A percentile compares a stretch with the other conserved stretches of the same genome.
phyloP scores from a whole-genome alignment of 2,888 invertebrate genomes.

The Yponomeuta plumbellus region DNA sequence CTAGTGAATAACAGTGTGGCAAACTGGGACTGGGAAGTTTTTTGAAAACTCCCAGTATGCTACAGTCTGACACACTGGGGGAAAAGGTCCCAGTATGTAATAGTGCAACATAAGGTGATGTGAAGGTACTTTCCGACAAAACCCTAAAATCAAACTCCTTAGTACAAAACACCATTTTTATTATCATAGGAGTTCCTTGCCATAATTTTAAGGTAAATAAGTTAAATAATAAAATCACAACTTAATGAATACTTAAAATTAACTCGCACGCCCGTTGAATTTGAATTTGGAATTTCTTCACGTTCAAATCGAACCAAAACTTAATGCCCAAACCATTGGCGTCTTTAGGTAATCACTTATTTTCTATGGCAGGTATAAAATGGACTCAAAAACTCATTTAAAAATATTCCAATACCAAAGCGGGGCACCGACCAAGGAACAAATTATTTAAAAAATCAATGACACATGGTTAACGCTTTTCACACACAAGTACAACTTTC shows the following conservation, averaged over 20 bases:
- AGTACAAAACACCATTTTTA: slow-evolving; percentile 40
- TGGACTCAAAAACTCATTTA: slow-evolving; percentile 58
- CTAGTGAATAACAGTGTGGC: too few relatives aligned
- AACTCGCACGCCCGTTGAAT: slow-evolving; percentile 52
- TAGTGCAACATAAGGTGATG: too few relatives aligned
- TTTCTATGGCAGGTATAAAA: slow-evolving; percentile 71
- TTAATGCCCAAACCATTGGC: not conserved
- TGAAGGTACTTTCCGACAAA: not conserved
- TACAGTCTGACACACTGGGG: too few relatives aligned
- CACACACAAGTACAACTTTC: not conserved
- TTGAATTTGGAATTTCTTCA: slow-evolving; percentile 47
- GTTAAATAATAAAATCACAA: slow-evolving; percentile 74
- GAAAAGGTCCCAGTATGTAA: too few relatives aligned
- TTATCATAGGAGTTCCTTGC: slow-evolving; percentile 71
- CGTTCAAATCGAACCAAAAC: slow-evolving; percentile 31
- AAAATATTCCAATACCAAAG: slow-evolving; percentile 56
- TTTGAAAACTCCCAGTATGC: too few relatives aligned
- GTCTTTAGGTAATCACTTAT: slow-evolving; percentile 54
- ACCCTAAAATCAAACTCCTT: slow-evolving; percentile 1
- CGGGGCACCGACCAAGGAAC: slow-evolving; percentile 45
- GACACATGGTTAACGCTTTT: slow-evolving; percentile 19
- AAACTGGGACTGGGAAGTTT: too few relatives aligned
- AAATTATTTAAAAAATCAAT: slow-evolving; percentile 48
- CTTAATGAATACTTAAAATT: slow-evolving; percentile 75
- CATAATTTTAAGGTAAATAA: slow-evolving; percentile 74